Percentiles rank a stretch among this genome's conserved stretches.
These are phyloP conservation scores for Petrocephalus schoutedeni DNA, from an alignment of 2,797 vertebrate species.

Conservation along the genomic window DNA sequence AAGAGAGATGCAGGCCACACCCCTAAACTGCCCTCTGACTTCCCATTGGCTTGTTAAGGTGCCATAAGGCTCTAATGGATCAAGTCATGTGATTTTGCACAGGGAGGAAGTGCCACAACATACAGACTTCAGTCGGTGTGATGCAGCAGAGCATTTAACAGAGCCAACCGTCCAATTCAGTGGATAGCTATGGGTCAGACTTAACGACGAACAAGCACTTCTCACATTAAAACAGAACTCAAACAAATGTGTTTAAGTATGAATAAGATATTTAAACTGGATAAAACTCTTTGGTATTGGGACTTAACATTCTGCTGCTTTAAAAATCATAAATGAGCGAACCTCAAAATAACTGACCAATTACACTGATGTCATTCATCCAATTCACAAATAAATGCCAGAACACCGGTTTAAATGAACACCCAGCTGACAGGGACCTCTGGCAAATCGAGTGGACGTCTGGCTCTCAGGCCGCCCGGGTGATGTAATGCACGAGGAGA, in stretches of 20 bases:
- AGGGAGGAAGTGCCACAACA: background rate
- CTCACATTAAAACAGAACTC: background rate
- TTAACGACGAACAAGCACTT: background rate
- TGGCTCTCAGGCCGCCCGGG: background rate
- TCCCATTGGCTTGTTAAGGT: background rate
- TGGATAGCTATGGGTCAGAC: background rate
- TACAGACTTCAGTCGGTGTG: background rate
- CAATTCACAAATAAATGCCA: background rate
- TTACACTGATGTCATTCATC: background rate
- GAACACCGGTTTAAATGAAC: background rate
- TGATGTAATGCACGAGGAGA: background rate
- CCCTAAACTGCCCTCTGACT: background rate
- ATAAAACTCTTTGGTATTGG: background rate
- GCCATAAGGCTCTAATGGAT: background rate
- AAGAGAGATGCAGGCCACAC: background rate
- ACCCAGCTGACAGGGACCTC: background rate
- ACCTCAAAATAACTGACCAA: background rate
- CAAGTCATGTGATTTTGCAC: background rate
- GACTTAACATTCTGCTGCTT: background rate
- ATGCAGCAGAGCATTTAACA: background rate
- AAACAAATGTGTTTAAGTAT: background rate
- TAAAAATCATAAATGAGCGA: background rate
- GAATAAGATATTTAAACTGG: background rate
- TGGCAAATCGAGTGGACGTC: background rate
- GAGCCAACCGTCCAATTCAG: background rate